These are phyloP conservation scores for human (Homo sapiens) DNA, from an alignment of 2,113 vertebrate genomes.

Conservation along the genomic window GRCh38 chr9:82118001-82118500, in stretches of 20 bases:
- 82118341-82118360: neutral
- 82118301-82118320: neutral
- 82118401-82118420: neutral
- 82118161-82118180: slow-evolving; percentile 29
- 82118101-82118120: neutral
- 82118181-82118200: neutral
- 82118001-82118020: slow-evolving; percentile 53
- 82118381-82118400: neutral
- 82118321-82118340: slow-evolving; percentile 12
- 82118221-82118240: neutral
- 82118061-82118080: slow-evolving; percentile 49
- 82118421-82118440: neutral
- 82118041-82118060: slow-evolving; percentile 28
- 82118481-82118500: neutral
- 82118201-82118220: neutral
- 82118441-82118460: neutral
- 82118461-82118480: neutral
- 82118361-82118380: neutral
- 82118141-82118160: neutral
- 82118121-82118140: neutral
- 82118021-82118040: slow-evolving; percentile 53
- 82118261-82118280: neutral
- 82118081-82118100: slow-evolving; percentile 16
- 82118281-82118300: slow-evolving; percentile 16
- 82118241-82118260: neutral